Conservation (phyloP, 2,888 invertebrate species). For the Drosophila tripunctata region DNA sequence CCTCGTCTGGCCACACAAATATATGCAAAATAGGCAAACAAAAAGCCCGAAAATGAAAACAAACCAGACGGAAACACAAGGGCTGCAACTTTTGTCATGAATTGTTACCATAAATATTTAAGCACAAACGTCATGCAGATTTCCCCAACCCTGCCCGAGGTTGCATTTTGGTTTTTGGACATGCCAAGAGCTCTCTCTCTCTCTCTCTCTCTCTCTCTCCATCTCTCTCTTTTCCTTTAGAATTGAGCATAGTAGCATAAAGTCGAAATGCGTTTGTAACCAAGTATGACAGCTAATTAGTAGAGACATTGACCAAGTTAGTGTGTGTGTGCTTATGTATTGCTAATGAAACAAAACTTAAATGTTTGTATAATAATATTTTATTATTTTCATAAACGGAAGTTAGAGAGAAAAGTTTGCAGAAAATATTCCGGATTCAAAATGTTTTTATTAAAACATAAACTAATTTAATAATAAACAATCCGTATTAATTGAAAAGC, state of each 20-base stretch:
- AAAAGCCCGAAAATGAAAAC: constrained; percentile 38
- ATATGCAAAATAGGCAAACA: constrained; percentile 59
- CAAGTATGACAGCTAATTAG: constrained; percentile 54
- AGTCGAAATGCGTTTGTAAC: constrained; percentile 12
- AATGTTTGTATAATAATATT: neutral
- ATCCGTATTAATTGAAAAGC: too few species aligned
- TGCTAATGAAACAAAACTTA: constrained; percentile 3
- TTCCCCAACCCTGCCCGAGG: constrained; percentile 4
- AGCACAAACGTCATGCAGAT: constrained; percentile 41
- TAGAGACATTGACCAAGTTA: neutral
- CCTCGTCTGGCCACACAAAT: constrained; percentile 7
- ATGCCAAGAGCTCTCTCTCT: neutral
- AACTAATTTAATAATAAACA: too few species aligned
- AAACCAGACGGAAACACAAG: constrained; percentile 56
- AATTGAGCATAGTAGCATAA: constrained; percentile 26
- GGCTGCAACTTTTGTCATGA: constrained; percentile 68
- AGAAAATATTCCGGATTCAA: too few species aligned
- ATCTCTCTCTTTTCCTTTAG: neutral
- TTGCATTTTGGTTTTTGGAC: constrained; percentile 6
- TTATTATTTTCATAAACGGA: neutral
- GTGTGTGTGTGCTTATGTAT: neutral
- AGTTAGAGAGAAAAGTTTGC: neutral
- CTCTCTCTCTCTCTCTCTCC: neutral
- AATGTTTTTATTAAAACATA: too few species aligned
- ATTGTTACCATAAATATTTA: constrained; percentile 65